Evolutionary conservation across 2,797 vertebrate genomes (phyloP), one percentile per base, ranked within the genome.

Genomic region (Hapalemur alaotrensis): DNA sequence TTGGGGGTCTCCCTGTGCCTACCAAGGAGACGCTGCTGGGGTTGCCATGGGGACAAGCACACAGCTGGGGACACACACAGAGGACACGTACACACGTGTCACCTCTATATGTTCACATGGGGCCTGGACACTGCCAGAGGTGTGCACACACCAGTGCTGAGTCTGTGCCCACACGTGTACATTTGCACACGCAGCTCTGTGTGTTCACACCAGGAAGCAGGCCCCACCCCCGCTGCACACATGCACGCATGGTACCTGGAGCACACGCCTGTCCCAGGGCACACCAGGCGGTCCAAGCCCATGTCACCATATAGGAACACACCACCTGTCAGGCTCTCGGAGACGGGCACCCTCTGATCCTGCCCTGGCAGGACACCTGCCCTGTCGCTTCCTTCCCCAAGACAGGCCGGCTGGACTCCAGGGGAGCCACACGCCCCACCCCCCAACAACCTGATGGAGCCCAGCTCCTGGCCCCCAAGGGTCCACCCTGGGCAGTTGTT

Each of bases 11-110:
- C 69, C 86, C 83, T 70, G 14, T 1, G 7, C 52, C 88, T 73
- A 4, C 22, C 82, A 7, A 59, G 82, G 78, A 92, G 59, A 6
- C 1, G 65, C 35, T 43, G 10, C 32, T 65, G 2, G 70, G 61
- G 95, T 93, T 89, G 87, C 93, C 86, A 95, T 82, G 88, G 97
- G 35, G 95, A 96, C 0, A 0, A 61, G 80, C 25, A 18, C 78
- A 93, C 78, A 59, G 70, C 89, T 70, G 52, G 7, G 61, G 65
- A 72, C 57, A 75, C 65, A 20, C 4, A 28, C 7, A 20, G 38
- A 43, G 25, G 46, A 61, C 46, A 7, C 1, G 15, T 46, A 32
- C 32, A 54, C 54, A 8, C 20, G 6, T 35, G n/a, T 78, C 61
- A 63, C 7, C 17, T 75, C 30, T 28, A 20, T 9, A 50, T 63